A percentile compares a stretch with the other conserved stretches of the same genome.
Conservation (phyloP, 2,888 invertebrate species). For the Petrolisthes cinctipes region DNA sequence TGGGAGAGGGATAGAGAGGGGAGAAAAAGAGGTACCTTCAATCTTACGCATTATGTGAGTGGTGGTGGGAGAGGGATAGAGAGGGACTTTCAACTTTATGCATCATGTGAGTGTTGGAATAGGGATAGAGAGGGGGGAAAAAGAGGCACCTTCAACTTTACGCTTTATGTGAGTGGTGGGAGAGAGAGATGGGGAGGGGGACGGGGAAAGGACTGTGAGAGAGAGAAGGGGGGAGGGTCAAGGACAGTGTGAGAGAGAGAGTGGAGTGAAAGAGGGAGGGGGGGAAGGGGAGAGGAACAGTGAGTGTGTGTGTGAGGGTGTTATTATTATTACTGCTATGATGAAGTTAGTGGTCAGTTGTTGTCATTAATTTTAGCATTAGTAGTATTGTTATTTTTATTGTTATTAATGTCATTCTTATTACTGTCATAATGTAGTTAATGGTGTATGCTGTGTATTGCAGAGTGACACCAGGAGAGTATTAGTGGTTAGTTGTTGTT, state of each 20-base stretch:
- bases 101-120: neutral
- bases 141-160: no score
- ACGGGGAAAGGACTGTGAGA: neutral
- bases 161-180: neutral
- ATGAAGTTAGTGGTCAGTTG: neutral
- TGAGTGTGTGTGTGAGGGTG: no score
- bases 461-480: slow-evolving; percentile 48
- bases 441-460: neutral
- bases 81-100: no score
- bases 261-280: neutral
- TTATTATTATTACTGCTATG: neutral
- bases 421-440: neutral
- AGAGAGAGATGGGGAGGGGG: neutral
- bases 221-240: neutral
- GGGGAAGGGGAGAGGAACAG: no score
- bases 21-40: neutral
- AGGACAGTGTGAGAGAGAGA: neutral
- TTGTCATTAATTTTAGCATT: neutral
- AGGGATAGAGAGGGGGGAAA: no score
- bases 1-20: neutral
- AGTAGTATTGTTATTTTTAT: slow-evolving; percentile 1
- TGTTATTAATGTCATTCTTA: neutral
- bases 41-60: neutral
- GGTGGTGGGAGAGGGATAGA: neutral
- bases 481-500: neutral